These are phyloP conservation scores for Cephus runcator DNA, from an alignment of 2,888 invertebrate species.

Conservation along the genomic window DNA sequence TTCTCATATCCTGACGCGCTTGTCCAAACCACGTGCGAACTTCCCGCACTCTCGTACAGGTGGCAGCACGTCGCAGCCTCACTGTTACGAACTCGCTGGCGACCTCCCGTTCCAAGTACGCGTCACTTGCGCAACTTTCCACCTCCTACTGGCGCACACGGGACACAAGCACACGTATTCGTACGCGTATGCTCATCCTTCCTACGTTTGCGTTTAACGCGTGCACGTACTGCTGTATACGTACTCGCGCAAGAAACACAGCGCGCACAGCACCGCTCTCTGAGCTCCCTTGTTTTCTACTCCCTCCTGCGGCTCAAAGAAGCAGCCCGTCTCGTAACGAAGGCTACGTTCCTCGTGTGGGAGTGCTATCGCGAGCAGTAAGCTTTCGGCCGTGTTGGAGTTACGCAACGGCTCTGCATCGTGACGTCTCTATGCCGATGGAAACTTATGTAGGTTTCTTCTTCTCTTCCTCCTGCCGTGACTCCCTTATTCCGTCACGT, in stretches of 20 bases:
- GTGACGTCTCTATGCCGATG: constrained; percentile 3
- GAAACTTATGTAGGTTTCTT: neutral
- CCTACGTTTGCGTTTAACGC: neutral
- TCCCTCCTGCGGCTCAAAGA: neutral
- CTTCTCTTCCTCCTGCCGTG: neutral
- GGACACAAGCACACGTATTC: neutral
- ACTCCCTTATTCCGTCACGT: neutral
- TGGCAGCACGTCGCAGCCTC: constrained; percentile 42
- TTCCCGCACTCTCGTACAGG: constrained; percentile 35
- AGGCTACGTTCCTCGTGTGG: neutral
- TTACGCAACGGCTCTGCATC: constrained; percentile 7
- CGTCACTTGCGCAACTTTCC: constrained; percentile 42
- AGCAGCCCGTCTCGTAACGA: constrained; percentile 3
- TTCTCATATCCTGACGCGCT: neutral
- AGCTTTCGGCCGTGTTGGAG: constrained; percentile 8
- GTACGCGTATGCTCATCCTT: neutral
- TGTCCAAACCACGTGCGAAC: constrained; percentile 29
- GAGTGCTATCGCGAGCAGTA: constrained; percentile 2
- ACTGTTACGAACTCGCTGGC: constrained; percentile 20
- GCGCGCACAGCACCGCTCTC: constrained; percentile 16
- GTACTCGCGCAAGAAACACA: neutral
- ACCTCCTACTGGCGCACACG: constrained; percentile 20
- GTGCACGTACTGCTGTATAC: neutral
- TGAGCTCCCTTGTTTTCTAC: neutral
- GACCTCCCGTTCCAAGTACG: neutral